phyloP scores from a whole-genome alignment of 2,797 vertebrate species.

The Myotis planiceps region DNA sequence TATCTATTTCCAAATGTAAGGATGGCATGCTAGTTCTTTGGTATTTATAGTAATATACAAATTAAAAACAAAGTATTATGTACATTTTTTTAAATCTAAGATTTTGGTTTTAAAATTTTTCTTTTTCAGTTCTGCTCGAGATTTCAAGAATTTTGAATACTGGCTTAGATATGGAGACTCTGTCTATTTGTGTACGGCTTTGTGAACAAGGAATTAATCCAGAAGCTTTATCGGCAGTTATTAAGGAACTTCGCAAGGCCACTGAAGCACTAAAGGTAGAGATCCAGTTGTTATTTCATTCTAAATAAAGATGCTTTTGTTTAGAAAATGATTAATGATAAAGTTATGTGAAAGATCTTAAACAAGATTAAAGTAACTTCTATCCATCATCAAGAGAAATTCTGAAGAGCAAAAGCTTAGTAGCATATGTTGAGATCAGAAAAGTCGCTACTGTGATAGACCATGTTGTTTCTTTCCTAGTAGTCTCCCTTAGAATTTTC shows the following conservation, averaged over 20 bases:
- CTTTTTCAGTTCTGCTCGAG: constrained; percentile 93
- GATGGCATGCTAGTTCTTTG: not conserved
- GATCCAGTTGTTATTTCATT: not conserved
- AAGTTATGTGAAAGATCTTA: not conserved
- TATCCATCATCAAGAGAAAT: not conserved
- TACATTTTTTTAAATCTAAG: not conserved
- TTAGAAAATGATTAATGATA: constrained; percentile 35
- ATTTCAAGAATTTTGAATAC: constrained; percentile 98
- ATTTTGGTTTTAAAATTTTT: constrained; percentile 2
- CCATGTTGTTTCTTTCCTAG: not conserved
- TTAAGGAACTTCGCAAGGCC: constrained; percentile 97
- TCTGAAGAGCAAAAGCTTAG: not conserved
- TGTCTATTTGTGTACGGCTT: constrained; percentile 97
- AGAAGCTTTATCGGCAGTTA: constrained; percentile 96
- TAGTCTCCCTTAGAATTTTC: constrained; percentile 50
- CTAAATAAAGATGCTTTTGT: constrained; percentile 26
- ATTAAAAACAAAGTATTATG: not conserved
- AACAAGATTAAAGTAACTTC: not conserved
- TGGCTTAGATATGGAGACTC: constrained; percentile 97
- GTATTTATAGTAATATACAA: not conserved
- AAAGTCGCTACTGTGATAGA: not conserved
- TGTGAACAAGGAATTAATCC: constrained; percentile 99
- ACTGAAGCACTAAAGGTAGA: constrained; percentile 95
- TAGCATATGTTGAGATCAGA: not conserved
- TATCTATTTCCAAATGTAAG: not conserved